phyloP scores from a whole-genome alignment of 2,888 invertebrate species.

The Drosophila pseudotakahashii region DNA sequence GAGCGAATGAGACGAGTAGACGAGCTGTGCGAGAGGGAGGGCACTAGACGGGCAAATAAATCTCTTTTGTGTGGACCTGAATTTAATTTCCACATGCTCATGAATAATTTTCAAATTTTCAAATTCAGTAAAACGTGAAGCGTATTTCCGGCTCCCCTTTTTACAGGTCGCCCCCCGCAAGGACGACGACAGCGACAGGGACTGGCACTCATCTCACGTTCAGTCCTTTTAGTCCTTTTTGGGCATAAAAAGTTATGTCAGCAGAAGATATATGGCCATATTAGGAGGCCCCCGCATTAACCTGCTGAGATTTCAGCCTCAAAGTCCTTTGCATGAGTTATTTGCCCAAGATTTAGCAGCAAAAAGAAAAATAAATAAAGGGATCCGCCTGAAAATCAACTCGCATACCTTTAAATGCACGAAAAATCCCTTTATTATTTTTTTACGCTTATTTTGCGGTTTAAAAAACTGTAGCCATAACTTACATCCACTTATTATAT shows the following conservation, averaged over 20 bases:
- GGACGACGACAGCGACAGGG: constrained; percentile 50
- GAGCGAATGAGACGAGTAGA: constrained; percentile 33
- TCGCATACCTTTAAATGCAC: constrained; percentile 31
- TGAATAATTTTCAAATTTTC: constrained; percentile 82
- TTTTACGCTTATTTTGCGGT: constrained; percentile 35
- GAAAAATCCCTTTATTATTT: constrained; percentile 19
- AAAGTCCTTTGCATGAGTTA: constrained; percentile 57
- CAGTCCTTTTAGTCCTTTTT: constrained; percentile 54
- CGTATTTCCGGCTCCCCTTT: constrained; percentile 63
- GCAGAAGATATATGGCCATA: constrained; percentile 71
- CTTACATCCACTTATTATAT: constrained; percentile 51
- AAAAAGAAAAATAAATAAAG: constrained; percentile 10
- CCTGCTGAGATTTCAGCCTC: constrained; percentile 46
- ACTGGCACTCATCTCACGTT: constrained; percentile 38
- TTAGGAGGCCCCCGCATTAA: constrained; percentile 50
- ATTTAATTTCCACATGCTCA: constrained; percentile 82
- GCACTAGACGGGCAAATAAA: constrained; percentile 72
- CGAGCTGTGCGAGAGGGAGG: constrained; percentile 8
- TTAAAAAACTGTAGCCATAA: constrained; percentile 51
- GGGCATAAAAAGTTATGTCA: constrained; percentile 75
- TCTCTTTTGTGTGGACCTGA: constrained; percentile 81
- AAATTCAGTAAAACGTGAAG: constrained; percentile 78
- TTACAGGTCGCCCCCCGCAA: constrained; percentile 20
- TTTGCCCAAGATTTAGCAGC: constrained; percentile 27
- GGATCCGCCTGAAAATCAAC: constrained; percentile 20